Conservation (phyloP, 2,113 vertebrate genomes). For the Dasyprocta punctata region DNA sequence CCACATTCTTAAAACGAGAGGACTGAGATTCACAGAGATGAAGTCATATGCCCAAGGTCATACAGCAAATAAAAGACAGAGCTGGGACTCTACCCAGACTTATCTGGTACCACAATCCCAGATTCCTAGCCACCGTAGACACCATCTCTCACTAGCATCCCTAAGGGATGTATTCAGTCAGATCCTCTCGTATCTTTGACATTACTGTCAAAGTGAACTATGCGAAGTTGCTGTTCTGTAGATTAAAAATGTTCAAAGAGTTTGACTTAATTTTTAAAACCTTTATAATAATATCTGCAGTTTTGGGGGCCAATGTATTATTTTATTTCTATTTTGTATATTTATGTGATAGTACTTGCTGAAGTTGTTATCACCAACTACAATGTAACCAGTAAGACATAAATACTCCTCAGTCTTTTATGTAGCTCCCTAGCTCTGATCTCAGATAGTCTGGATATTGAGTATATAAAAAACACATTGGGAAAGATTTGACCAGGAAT, state of each 20-base stretch:
- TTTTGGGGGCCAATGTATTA: background rate
- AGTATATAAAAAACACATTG: background rate
- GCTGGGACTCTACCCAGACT: background rate
- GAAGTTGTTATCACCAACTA: conserved; percentile 40
- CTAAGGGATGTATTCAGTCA: background rate
- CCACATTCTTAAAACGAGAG: conserved; percentile 27
- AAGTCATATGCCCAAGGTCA: background rate
- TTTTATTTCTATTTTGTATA: conserved; percentile 50
- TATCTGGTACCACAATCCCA: background rate
- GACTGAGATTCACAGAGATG: background rate
- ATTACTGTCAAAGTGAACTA: background rate
- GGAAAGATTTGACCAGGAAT: background rate
- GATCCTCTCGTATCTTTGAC: background rate
- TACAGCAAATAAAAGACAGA: background rate
- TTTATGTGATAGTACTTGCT: background rate
- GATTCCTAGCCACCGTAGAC: background rate
- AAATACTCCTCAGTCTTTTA: conserved; percentile 1
- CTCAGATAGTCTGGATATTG: background rate
- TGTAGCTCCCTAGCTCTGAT: conserved; percentile 26
- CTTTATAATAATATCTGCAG: background rate
- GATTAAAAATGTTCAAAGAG: background rate
- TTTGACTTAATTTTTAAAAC: background rate
- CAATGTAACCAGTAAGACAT: background rate
- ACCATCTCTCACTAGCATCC: background rate
- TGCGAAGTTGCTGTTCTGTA: background rate